A percentile compares a stretch with the other conserved stretches of the same genome.
Evolutionary conservation across 2,797 vertebrate genomes (phyloP).

Genomic region (Acipenser ruthenus): DNA sequence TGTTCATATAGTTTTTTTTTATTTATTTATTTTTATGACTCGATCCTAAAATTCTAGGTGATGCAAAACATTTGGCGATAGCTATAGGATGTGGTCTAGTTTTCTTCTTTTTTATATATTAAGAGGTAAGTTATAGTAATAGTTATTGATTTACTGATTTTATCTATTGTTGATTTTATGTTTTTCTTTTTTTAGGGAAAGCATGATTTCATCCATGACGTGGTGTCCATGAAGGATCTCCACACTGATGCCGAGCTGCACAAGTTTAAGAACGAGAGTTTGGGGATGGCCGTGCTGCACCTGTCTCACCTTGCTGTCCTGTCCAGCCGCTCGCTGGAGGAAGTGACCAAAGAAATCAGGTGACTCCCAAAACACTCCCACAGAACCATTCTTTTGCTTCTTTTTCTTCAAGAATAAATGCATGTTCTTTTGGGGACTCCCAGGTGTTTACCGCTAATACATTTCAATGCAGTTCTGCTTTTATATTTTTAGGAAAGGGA

Average conservation of each 20-base stretch:
- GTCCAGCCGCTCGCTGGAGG: constrained; percentile 57
- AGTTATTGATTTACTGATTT: no score
- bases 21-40: no score
- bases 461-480: not conserved
- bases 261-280: constrained; percentile 79
- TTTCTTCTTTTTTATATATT: no score
- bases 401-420: no score
- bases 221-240: constrained; percentile 57
- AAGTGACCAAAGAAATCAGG: constrained; percentile 71
- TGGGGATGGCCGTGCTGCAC: constrained; percentile 89
- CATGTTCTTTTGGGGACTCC: no score
- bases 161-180: not conserved
- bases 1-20: no score
- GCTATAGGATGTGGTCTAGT: no score
- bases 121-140: no score
- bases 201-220: constrained; percentile 79
- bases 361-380: constrained; percentile 30
- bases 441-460: no score
- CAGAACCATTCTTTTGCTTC: no score
- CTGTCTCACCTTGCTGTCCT: constrained; percentile 70
- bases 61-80: no score
- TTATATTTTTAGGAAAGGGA: not conserved
- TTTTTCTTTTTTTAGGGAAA: constrained; percentile 60
- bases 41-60: no score
- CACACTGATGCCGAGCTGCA: constrained; percentile 58